Evolutionary conservation across 2,888 invertebrate genomes (phyloP).

Genomic region (Eremobia ochroleuca): DNA sequence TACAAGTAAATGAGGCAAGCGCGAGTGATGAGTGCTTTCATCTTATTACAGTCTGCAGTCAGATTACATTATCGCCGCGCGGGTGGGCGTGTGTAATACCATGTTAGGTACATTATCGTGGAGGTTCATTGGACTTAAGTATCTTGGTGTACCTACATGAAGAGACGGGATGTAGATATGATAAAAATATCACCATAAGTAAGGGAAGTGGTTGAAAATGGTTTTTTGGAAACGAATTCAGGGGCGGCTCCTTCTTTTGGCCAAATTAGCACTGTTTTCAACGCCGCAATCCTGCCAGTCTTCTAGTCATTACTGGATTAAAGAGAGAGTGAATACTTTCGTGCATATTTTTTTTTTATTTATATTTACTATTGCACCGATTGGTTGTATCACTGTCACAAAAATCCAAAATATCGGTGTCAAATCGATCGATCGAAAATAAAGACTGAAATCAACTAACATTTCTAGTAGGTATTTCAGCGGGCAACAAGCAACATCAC

Average conservation of each 20-base stretch:
- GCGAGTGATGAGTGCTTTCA: conserved; percentile 69
- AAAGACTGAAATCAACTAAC: no score
- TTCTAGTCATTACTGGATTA: no score
- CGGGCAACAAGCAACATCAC: no score
- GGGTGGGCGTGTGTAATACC: conserved; percentile 24
- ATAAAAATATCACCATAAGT: neutral
- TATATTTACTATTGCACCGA: no score
- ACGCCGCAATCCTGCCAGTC: neutral
- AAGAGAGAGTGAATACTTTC: no score
- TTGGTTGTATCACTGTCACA: no score
- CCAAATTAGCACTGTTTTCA: neutral
- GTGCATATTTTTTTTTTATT: no score
- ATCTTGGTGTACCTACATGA: conserved; percentile 9
- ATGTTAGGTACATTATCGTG: conserved; percentile 18
- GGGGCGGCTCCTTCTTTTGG: neutral
- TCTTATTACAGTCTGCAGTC: conserved; percentile 71
- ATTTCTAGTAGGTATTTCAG: no score
- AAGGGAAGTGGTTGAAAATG: no score
- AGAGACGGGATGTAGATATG: neutral
- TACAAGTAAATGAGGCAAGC: conserved; percentile 64
- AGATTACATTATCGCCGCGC: conserved; percentile 61
- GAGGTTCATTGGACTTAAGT: conserved; percentile 46
- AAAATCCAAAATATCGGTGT: no score
- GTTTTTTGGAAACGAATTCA: neutral
- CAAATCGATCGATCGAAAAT: no score